Base-by-base conservation (phyloP, 1,140 invertebrate genomes). In the Trinorchestia longiramus region DNA sequence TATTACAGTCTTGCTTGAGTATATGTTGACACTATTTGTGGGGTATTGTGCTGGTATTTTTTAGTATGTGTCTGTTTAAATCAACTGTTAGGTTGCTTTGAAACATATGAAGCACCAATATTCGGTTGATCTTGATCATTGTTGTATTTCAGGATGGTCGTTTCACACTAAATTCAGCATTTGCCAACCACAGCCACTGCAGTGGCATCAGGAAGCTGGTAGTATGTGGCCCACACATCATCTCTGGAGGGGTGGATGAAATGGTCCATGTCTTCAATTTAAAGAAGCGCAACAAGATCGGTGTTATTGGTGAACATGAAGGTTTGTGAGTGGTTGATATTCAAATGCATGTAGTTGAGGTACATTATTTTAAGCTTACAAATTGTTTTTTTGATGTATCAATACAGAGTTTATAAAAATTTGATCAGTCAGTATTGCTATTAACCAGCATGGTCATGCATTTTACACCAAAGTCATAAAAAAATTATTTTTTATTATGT, bases 171-270 rank as follows among this genome's bases (percentile, higher is more conserved):
- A 96, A 98, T 97, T 96, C 98, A 98, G 97, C 99, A 98, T 96
- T 99, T 99, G 99, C 99, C 0, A 98, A 98, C 96, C 98, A 99
- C 97, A 98, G 98, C 43, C 99, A 99, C 97, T 97, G 98, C 96
- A 98, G 98, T 15, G 98, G 99, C 97, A 97, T 99, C 3, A 98
- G 98, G 97, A 98, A 98, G 97, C 97, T 99, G 6, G 98, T 98
- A 0, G 97, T 98, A 43, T 98, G 97, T n/a, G 98, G 98, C 43
- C 98, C 98, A 97, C 98, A 98, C 97, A 97, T 99, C 91, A 99
- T 98, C 36, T 99, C 99, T 43, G 99, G 99, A 23, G 98, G 98
- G 90, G 98, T 98, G n/a, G 99, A 99, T 97, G 99, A 99, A 97
- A 98, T 98, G 92, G 98, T 99, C 96, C 98, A 98, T 94, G 97